Evolutionary conservation across 1,140 invertebrate genomes (phyloP).

Genomic region (Pseudachorutes palmiensis): DNA sequence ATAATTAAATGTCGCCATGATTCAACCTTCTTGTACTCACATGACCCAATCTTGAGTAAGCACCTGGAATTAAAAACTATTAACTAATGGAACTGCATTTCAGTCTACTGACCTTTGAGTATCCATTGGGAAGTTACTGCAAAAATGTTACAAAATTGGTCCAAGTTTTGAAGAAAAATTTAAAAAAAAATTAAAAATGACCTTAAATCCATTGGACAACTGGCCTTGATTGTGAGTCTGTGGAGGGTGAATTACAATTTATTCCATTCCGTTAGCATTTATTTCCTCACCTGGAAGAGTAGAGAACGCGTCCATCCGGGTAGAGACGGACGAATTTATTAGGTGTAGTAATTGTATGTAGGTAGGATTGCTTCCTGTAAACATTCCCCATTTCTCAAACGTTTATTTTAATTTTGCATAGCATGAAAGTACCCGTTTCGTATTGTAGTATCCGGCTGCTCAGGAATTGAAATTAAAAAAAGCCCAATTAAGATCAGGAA

Average conservation of each 20-base stretch:
- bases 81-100: background rate
- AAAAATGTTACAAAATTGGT: background rate
- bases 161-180: background rate
- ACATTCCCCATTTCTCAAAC: background rate
- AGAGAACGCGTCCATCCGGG: slow-evolving; percentile 73
- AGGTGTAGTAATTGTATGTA: slow-evolving; percentile 80
- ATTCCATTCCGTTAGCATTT: slow-evolving; percentile 14
- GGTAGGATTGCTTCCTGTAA: slow-evolving; percentile 10
- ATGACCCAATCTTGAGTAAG: slow-evolving; percentile 76
- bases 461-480: slow-evolving; percentile 6
- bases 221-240: slow-evolving; percentile 81
- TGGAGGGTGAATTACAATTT: background rate
- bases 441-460: slow-evolving; percentile 8
- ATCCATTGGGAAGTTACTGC: slow-evolving; percentile 71
- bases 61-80: slow-evolving; percentile 49
- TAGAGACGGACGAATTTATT: slow-evolving; percentile 79
- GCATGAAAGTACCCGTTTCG: background rate
- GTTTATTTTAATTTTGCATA: background rate
- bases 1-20: background rate
- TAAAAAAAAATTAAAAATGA: slow-evolving; percentile 48
- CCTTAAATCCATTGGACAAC: slow-evolving; percentile 78
- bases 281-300: slow-evolving; percentile 64
- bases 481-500: too few species aligned
- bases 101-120: slow-evolving; percentile 45
- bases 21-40: slow-evolving; percentile 62